A percentile compares a stretch with the other conserved stretches of the same genome.
These are phyloP conservation scores for Charaxes varanes DNA, from an alignment of 1,140 invertebrate species.

Conservation along the genomic window DNA sequence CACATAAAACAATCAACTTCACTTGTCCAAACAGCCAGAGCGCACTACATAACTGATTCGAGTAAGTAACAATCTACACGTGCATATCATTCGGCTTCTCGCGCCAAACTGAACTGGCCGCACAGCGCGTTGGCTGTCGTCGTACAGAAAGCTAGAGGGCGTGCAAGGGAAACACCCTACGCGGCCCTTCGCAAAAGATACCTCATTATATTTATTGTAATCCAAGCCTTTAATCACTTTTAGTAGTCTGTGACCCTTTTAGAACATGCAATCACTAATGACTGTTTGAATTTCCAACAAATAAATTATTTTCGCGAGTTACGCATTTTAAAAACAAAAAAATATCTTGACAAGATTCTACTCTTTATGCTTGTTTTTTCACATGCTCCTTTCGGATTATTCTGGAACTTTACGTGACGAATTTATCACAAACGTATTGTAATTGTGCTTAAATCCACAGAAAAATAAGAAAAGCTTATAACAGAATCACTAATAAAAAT, in stretches of 20 bases:
- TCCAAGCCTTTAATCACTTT: slow-evolving; percentile 63
- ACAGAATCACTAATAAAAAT: too few species aligned
- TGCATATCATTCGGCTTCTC: slow-evolving; percentile 38
- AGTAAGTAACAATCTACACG: slow-evolving; percentile 19
- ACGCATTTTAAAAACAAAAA: too few species aligned
- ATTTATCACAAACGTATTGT: too few species aligned
- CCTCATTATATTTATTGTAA: slow-evolving; percentile 69
- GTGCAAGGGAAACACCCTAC: slow-evolving; percentile 36
- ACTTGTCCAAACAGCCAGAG: slow-evolving; percentile 61
- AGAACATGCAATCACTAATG: too few species aligned
- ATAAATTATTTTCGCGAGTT: too few species aligned
- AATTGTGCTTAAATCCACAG: too few species aligned
- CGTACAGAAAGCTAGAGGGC: slow-evolving; percentile 37
- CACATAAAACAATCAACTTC: slow-evolving; percentile 70
- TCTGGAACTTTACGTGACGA: too few species aligned
- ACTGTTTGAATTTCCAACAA: slow-evolving; percentile 8
- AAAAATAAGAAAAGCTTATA: too few species aligned
- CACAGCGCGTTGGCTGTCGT: background rate
- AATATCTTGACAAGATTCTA: too few species aligned
- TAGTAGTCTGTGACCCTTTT: slow-evolving; percentile 33
- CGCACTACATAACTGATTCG: slow-evolving; percentile 34
- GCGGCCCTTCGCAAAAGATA: slow-evolving; percentile 58
- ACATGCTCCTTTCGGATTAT: too few species aligned
- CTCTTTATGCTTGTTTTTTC: too few species aligned
- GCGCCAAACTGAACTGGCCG: slow-evolving; percentile 67